These are phyloP conservation scores for Argyrosomus japonicus DNA, from an alignment of 2,113 vertebrate species.

Conservation along the genomic window DNA sequence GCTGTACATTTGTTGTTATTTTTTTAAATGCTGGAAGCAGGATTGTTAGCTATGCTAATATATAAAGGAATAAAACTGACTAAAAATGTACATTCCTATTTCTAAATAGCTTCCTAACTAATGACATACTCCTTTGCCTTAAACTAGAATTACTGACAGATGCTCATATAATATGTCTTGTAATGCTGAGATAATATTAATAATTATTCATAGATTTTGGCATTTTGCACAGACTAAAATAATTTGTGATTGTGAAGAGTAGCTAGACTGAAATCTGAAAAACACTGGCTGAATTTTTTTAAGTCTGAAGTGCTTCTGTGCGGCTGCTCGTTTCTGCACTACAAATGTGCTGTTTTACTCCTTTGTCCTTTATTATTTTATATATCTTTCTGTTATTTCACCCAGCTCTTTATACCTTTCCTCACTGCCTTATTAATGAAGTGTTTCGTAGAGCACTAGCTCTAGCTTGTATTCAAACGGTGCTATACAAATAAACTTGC, in stretches of 20 bases:
- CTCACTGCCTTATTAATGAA: neutral
- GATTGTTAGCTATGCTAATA: neutral
- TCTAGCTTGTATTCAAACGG: neutral
- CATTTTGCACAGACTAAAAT: neutral
- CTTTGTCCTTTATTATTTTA: neutral
- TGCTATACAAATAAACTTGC: neutral
- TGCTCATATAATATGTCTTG: neutral
- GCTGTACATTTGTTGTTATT: neutral
- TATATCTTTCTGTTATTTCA: neutral
- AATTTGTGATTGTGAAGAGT: neutral
- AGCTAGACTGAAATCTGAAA: neutral
- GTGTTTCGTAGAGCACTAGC: neutral
- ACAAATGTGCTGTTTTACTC: neutral
- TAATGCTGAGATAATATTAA: neutral
- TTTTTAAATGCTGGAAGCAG: neutral
- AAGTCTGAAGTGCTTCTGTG: neutral
- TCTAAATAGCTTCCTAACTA: neutral
- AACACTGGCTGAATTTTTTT: no score
- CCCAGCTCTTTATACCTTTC: neutral
- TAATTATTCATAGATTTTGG: neutral
- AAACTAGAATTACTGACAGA: neutral
- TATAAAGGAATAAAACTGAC: neutral
- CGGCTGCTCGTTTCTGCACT: neutral
- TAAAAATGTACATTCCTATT: neutral
- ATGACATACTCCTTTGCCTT: neutral